These are phyloP conservation scores for Actenoides lindsayi DNA, from an alignment of 2,113 vertebrate species.

Conservation along the genomic window DNA sequence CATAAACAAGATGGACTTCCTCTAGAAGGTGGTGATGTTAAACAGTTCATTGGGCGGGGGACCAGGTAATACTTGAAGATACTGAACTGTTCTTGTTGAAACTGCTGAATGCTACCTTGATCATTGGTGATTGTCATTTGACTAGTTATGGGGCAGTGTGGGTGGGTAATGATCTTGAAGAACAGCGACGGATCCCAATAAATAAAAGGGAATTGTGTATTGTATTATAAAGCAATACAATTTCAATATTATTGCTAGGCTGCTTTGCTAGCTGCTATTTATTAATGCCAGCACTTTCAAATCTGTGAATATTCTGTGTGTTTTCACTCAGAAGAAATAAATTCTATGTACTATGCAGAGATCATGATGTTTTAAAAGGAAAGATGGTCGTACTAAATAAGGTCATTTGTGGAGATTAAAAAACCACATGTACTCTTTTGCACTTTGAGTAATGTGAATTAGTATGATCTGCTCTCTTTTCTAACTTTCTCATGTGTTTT, in stretches of 20 bases:
- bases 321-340: not conserved
- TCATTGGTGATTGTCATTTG: not conserved
- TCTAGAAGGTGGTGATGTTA: not conserved
- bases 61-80: conserved; percentile 66
- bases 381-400: not conserved
- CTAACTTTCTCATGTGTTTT: not conserved
- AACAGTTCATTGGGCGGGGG: not conserved
- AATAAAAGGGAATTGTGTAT: not conserved
- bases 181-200: not conserved
- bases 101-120: not conserved
- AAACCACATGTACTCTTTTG: not conserved
- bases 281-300: not conserved
- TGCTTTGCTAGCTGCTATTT: not conserved
- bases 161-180: not conserved
- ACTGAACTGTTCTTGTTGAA: not conserved
- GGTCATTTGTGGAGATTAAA: not conserved
- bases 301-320: not conserved
- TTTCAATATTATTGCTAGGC: not conserved
- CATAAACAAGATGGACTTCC: not conserved
- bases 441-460: not conserved
- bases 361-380: not conserved
- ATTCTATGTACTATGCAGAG: not conserved
- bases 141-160: not conserved
- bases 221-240: not conserved
- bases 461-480: not conserved